A percentile compares a stretch with the other conserved stretches of the same genome.
Conservation (phyloP, 2,113 vertebrate genomes). For the Toxostoma redivivum region DNA sequence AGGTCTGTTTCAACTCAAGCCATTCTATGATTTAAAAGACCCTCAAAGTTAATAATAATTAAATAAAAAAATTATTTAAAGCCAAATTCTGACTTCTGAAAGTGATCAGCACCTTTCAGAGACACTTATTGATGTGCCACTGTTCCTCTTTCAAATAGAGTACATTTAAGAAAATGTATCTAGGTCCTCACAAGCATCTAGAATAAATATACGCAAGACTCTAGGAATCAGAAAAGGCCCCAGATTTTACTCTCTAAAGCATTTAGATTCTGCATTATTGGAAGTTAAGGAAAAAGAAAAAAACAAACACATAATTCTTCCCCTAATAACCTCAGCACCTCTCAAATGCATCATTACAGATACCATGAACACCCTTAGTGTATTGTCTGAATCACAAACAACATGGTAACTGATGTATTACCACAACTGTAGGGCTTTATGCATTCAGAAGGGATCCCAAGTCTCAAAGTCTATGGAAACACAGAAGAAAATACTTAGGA, state of each 20-base stretch:
- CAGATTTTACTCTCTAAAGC: background rate
- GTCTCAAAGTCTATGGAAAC: background rate
- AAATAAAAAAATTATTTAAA: background rate
- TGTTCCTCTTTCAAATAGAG: background rate
- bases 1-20: background rate
- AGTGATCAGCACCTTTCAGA: background rate
- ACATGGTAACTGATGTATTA: background rate
- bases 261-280: background rate
- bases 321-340: background rate
- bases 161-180: background rate
- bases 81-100: background rate
- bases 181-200: background rate
- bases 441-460: background rate
- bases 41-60: background rate
- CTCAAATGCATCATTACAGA: background rate
- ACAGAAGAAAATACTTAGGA: background rate
- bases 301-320: background rate
- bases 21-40: background rate
- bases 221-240: background rate
- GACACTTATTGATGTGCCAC: background rate
- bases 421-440: background rate
- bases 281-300: background rate
- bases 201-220: background rate
- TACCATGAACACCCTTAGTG: background rate
- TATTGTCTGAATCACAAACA: background rate